Base-by-base conservation (phyloP, 2,113 vertebrate species). In the Lepisosteus oculatus region DNA sequence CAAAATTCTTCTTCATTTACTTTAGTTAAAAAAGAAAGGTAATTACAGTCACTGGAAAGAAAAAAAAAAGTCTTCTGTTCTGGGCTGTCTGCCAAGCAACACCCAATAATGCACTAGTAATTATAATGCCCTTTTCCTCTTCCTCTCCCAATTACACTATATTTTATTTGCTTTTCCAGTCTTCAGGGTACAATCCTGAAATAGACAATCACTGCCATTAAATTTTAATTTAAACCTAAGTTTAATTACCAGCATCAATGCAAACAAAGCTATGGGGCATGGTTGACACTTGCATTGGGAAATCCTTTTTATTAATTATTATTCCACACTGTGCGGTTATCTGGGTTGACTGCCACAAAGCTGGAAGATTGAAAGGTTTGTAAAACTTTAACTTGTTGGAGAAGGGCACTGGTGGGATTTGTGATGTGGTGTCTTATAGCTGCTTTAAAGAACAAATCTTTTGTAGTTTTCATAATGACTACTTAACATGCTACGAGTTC, bases 61-160 rank as follows among this genome's bases (percentile, higher is more conserved):
- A 77, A 77, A 74, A 72, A 69, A 77, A 70, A 68, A 72, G 69
- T 63, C 55, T 71, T 15, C 17, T 70, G 42, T 61, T 82, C 71
- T 70, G 69, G 79, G 69, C 74, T 74, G 72, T 77, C 80, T 73
- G 80, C 76, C 57, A 72, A 71, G 45, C 71, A 72, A 70, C 68
- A 74, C 61, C 65, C 63, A 72, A 61, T 69, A 70, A 69, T 51
- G 44, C 65, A 74, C 71, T 65, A 61, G 65, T 74, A 80, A 84
- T 84, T 80, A 78, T 59, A 74, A 61, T 70, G 65, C 43, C 72
- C 68, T 29, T 84, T 82, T 69, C 67, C 29, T 68, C 67, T 70
- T 71, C 54, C 61, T 64, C 61, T 76, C 62, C 45, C 43, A 77
- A 79, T 81, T 76, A 73, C 51, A 65, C 74, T 72, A 63, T 72